Percentiles rank a stretch among this genome's conserved stretches.
Evolutionary conservation across 1,140 invertebrate genomes (phyloP).

Genomic region (Carcinoscorpius rotundicauda): DNA sequence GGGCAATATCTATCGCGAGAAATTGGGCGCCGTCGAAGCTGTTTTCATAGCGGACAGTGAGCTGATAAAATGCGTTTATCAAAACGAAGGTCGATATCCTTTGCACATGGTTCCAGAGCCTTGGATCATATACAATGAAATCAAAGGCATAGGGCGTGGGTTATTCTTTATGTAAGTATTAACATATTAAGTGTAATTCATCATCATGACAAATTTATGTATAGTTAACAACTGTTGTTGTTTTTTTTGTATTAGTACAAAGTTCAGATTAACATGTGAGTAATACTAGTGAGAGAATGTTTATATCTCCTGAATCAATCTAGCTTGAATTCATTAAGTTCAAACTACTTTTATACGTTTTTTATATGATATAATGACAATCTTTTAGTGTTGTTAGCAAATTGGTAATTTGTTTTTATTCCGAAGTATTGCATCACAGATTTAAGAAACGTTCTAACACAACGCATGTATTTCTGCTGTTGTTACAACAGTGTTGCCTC

Average conservation of each 20-base stretch:
- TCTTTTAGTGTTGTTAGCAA: no score
- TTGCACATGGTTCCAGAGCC: constrained; percentile 64
- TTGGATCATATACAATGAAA: constrained; percentile 64
- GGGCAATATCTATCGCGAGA: constrained; percentile 60
- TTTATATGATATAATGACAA: no score
- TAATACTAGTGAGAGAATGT: not conserved
- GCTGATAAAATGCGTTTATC: constrained; percentile 55
- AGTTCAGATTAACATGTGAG: not conserved
- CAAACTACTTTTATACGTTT: not conserved
- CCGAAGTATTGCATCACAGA: no score
- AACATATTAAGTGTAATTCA: not conserved
- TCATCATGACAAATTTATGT: not conserved
- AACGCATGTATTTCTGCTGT: no score
- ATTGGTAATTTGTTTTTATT: no score
- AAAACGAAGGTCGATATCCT: constrained; percentile 61
- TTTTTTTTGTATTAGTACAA: constrained; percentile 1
- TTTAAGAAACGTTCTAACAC: no score
- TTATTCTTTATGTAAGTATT: constrained; percentile 69
- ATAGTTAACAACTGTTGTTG: not conserved
- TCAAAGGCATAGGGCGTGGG: constrained; percentile 53
- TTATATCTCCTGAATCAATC: not conserved
- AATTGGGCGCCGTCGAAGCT: constrained; percentile 47
- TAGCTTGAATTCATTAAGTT: not conserved
- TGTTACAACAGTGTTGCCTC: no score
- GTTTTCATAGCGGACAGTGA: constrained; percentile 57